These are phyloP conservation scores for Apotomis capreana DNA, from an alignment of 2,888 invertebrate species.

Conservation along the genomic window DNA sequence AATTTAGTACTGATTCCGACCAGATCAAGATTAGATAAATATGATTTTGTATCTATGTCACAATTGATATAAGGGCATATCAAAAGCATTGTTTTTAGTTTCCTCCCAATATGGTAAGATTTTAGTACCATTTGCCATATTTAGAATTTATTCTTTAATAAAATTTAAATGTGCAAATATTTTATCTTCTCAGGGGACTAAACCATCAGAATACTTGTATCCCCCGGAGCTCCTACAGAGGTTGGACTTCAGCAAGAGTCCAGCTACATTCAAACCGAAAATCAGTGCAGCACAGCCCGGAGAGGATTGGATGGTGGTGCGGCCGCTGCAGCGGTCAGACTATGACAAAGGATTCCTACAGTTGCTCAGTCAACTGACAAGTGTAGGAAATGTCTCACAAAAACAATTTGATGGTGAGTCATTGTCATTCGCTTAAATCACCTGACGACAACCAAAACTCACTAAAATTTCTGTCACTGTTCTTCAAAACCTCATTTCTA, in stretches of 20 bases:
- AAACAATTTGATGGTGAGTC: slow-evolving; percentile 91
- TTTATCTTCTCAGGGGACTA: slow-evolving; percentile 67
- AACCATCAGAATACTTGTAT: slow-evolving; percentile 82
- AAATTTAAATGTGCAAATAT: neutral
- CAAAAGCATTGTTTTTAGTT: neutral
- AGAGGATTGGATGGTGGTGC: slow-evolving; percentile 88
- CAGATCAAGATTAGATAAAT: slow-evolving; percentile 33
- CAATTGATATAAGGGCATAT: neutral
- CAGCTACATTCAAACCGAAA: slow-evolving; percentile 86
- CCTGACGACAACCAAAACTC: no score
- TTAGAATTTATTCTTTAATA: neutral
- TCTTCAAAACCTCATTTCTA: no score
- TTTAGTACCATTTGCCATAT: neutral
- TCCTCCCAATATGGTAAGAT: neutral
- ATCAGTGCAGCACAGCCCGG: slow-evolving; percentile 89
- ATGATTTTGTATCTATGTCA: no score
- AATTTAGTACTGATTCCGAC: neutral
- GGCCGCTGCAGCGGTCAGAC: slow-evolving; percentile 91
- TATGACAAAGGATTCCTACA: slow-evolving; percentile 93
- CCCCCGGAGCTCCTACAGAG: slow-evolving; percentile 86
- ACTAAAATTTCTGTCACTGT: no score
- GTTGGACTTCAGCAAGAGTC: slow-evolving; percentile 86
- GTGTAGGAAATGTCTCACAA: slow-evolving; percentile 90
- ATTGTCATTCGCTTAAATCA: slow-evolving; percentile 50
- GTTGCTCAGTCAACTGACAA: slow-evolving; percentile 91